Evolutionary conservation across 2,888 invertebrate genomes (phyloP).

Genomic region (Archips crataeganus): DNA sequence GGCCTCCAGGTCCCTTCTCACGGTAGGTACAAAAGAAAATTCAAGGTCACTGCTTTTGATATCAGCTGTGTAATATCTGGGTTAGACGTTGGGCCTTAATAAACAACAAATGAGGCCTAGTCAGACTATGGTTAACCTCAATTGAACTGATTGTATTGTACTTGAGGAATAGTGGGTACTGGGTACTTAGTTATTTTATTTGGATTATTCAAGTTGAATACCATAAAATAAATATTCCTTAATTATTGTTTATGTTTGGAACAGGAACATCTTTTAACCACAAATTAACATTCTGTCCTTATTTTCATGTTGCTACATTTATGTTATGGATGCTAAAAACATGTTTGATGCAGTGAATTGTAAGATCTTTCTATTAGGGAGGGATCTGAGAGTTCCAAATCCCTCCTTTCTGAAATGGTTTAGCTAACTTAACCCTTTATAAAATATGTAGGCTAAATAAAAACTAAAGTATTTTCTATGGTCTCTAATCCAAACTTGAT

Average conservation of each 20-base stretch:
- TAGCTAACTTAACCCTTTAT: too few species aligned
- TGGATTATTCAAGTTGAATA: not conserved
- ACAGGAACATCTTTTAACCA: constrained; percentile 22
- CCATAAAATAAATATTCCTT: not conserved
- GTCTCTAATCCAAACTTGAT: too few species aligned
- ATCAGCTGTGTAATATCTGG: constrained; percentile 7
- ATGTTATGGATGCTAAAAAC: not conserved
- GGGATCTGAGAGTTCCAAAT: too few species aligned
- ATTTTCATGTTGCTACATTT: not conserved
- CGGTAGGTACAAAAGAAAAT: constrained; percentile 64
- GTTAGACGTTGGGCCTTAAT: not conserved
- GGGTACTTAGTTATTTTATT: not conserved
- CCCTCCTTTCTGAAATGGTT: too few species aligned
- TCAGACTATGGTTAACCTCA: constrained; percentile 8
- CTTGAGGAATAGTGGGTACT: not conserved
- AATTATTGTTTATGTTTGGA: constrained; percentile 8
- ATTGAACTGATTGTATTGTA: constrained; percentile 6
- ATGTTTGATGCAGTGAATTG: not conserved
- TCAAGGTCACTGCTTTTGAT: constrained; percentile 32
- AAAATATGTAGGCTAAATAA: too few species aligned
- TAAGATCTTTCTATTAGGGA: too few species aligned
- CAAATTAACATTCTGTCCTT: constrained; percentile 27
- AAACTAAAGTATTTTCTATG: too few species aligned
- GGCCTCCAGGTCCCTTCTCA: constrained; percentile 69
- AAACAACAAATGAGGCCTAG: not conserved